Evolutionary conservation across 2,888 invertebrate genomes (phyloP), one percentile per base, ranked within the genome.

Genomic region (Stramonita haemastoma): DNA sequence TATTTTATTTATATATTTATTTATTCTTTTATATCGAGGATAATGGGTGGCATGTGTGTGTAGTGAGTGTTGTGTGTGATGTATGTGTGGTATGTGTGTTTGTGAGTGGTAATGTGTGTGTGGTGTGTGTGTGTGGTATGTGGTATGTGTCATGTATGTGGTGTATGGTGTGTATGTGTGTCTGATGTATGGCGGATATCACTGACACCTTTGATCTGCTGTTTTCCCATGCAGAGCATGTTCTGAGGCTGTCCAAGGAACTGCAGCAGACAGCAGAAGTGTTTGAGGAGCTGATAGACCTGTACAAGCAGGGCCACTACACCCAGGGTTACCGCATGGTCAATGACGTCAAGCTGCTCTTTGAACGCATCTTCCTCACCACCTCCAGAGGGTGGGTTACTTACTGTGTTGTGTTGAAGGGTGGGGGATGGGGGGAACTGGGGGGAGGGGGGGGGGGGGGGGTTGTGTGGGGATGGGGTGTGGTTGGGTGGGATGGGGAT

Each of bases 261-360:
- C 86, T 91, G 5, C 66, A 88, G 2, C 73, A 83, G 60, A 88
- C 90, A 13, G 86, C 90, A 22, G 79, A 89, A 56, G 91, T 85
- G 56, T 90, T 91, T 13, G 84, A 87, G 34, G 89, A 91, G 60
- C 84, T 89, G n/a, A 85, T 91, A 0, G 66, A 88, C 26, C 66
- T 90, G 32, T 91, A 90, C 79, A 57, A 46, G 26, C 79, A 90
- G 57, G 87, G 77, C 29, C 34, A 57, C 29, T 89, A 90, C 73
- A 19, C 66, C 11, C 70, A 46, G 29, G 89, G 88, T 1, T 57
- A 91, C 56, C 87, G 90, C 19, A 90, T 90, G 89, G 46, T 90
- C 32, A 91, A 91, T 60, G 91, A 91, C 81, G 87, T 91, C 57
- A 91, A 88, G 70, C 87, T 91, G 79, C 46, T 90, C 81, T 91